Evolutionary conservation across 1,140 invertebrate genomes (phyloP).

Genomic region (Meloidogyne floridensis): DNA sequence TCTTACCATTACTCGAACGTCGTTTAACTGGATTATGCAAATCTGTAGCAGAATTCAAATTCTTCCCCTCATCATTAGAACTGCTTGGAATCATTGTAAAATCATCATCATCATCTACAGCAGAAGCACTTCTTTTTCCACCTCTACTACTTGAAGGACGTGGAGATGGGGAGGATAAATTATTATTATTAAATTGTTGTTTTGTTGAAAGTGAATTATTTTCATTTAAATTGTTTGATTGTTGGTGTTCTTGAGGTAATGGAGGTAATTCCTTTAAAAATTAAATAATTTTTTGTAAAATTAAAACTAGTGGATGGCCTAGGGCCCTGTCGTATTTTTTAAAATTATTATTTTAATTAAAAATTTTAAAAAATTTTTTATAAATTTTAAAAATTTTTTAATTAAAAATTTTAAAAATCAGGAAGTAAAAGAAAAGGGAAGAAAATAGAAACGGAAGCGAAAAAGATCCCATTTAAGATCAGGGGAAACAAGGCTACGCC

Average conservation of each 20-base stretch:
- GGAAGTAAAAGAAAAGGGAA: too few species aligned
- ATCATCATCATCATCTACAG: neutral
- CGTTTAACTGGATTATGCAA: conserved; percentile 38
- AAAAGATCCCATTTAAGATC: too few species aligned
- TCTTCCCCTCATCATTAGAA: conserved; percentile 11
- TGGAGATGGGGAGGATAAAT: conserved; percentile 1
- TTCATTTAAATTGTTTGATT: neutral
- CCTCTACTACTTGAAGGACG: conserved; percentile 18
- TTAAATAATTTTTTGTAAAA: too few species aligned
- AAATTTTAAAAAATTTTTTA: too few species aligned
- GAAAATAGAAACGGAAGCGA: too few species aligned
- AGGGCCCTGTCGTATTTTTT: neutral
- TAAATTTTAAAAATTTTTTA: too few species aligned
- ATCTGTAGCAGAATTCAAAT: neutral
- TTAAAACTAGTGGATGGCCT: too few species aligned
- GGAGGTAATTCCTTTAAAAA: conserved; percentile 16
- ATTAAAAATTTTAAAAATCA: too few species aligned
- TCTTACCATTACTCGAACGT: conserved; percentile 39
- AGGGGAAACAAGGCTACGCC: too few species aligned
- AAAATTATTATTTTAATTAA: neutral
- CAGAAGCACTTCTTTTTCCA: conserved; percentile 23
- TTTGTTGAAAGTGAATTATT: neutral
- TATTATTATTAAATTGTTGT: too few species aligned
- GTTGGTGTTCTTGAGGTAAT: conserved; percentile 5
- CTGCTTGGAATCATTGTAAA: neutral